These are phyloP conservation scores for Callipepla squamata DNA, from an alignment of 2,113 vertebrate genomes.

Conservation along the genomic window DNA sequence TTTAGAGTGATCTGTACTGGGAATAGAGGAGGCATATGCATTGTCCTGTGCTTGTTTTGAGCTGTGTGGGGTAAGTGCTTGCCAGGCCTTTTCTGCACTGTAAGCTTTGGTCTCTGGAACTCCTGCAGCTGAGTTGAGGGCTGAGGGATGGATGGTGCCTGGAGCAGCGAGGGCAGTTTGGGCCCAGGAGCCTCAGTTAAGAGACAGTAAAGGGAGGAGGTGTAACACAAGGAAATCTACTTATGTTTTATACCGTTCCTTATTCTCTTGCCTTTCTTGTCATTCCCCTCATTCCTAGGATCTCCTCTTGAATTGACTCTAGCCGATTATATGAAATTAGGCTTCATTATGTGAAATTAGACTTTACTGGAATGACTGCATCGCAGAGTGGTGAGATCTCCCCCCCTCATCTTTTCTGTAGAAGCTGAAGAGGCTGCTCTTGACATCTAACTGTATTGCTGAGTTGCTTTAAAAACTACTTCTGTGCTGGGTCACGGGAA, in stretches of 20 bases:
- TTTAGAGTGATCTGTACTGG: background rate
- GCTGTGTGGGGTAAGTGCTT: background rate
- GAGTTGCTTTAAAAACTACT: background rate
- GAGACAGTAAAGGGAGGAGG: background rate
- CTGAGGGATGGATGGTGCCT: background rate
- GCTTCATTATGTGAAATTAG: background rate
- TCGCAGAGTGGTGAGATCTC: background rate
- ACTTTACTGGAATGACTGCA: background rate
- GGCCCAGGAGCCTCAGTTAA: background rate
- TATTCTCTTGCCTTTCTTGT: background rate
- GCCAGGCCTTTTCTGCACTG: background rate
- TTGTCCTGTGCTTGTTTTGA: background rate
- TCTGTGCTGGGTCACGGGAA: background rate
- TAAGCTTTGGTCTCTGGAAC: background rate
- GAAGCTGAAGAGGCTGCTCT: background rate
- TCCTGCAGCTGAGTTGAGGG: background rate
- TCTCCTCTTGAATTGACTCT: background rate
- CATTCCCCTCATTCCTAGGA: background rate
- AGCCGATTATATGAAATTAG: background rate
- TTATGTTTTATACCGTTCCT: background rate
- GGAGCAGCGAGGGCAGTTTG: background rate
- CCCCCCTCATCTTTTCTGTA: background rate
- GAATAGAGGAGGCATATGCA: background rate
- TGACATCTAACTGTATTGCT: background rate
- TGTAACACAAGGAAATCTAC: background rate